These are phyloP conservation scores for Montipora capitata DNA, from an alignment of 92 coral and sea anemone species.

Conservation along the genomic window DNA sequence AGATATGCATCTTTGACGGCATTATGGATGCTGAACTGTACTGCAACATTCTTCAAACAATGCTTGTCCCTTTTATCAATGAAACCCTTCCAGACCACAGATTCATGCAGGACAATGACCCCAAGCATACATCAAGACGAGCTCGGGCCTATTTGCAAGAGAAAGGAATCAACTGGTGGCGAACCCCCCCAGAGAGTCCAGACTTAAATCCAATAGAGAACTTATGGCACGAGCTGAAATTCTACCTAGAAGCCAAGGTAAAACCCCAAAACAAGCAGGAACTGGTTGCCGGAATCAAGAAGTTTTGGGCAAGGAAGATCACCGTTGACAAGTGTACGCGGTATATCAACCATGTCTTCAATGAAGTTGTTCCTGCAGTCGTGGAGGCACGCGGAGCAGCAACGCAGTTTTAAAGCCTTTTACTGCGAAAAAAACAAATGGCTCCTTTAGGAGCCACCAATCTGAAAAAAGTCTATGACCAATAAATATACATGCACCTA, in stretches of 20 bases:
- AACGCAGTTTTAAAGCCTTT: slow-evolving; percentile 2
- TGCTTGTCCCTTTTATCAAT: too few relatives aligned
- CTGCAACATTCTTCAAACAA: slow-evolving; percentile 24
- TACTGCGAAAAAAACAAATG: slow-evolving; percentile 11
- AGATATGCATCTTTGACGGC: slow-evolving; percentile 58
- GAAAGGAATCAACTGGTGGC: too few relatives aligned
- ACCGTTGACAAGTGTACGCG: background rate
- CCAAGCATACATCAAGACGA: too few relatives aligned
- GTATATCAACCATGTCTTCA: slow-evolving; percentile 20
- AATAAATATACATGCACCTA: background rate
- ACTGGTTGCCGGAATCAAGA: slow-evolving; percentile 10
- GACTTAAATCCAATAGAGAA: too few relatives aligned
- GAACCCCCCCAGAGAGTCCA: too few relatives aligned
- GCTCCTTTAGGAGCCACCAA: slow-evolving; percentile 17
- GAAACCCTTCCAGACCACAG: too few relatives aligned
- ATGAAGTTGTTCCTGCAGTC: slow-evolving; percentile 25
- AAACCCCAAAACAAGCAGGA: slow-evolving; percentile 13
- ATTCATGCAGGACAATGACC: too few relatives aligned
- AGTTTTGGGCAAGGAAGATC: slow-evolving; percentile 22
- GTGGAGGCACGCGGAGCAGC: slow-evolving; percentile 37
- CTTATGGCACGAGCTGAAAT: too few relatives aligned
- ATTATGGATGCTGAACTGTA: slow-evolving; percentile 50
- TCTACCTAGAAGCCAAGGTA: slow-evolving; percentile 5
- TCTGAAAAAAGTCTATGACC: slow-evolving; percentile 13
- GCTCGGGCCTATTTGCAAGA: too few relatives aligned